Conservation (phyloP, 2,888 invertebrate species). For the Ceriagrion tenellum region DNA sequence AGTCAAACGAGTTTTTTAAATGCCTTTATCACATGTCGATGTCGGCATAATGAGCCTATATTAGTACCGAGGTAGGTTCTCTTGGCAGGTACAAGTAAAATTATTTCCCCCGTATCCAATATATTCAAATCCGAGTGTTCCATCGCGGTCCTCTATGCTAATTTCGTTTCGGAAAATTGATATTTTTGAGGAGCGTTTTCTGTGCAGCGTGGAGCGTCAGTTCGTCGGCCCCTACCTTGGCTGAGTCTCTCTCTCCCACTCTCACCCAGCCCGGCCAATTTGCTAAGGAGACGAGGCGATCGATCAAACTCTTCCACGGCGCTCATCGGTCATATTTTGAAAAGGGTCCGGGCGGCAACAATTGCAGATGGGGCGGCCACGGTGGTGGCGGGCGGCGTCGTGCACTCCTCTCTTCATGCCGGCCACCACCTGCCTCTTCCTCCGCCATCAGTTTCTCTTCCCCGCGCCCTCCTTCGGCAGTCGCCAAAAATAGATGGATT, state of each 20-base stretch:
- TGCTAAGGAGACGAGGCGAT: background rate
- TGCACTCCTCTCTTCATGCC: background rate
- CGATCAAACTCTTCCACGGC: constrained; percentile 18
- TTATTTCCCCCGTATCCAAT: background rate
- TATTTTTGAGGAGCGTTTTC: background rate
- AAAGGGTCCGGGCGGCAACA: constrained; percentile 23
- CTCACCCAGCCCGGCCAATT: constrained; percentile 6
- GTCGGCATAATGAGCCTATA: too few relatives aligned
- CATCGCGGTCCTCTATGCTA: background rate
- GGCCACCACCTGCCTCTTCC: background rate
- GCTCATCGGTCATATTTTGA: constrained; percentile 46
- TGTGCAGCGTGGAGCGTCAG: background rate
- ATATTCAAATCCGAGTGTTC: background rate
- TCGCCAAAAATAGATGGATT: constrained; percentile 55
- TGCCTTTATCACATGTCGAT: too few relatives aligned
- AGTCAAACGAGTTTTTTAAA: too few relatives aligned
- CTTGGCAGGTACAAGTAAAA: background rate
- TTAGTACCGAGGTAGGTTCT: background rate
- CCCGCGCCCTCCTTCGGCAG: background rate
- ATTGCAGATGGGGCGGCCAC: constrained; percentile 21
- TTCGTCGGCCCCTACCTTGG: background rate
- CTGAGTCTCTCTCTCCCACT: background rate
- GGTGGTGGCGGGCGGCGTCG: background rate
- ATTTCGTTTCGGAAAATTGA: background rate
- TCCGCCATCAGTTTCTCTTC: constrained; percentile 5